A percentile compares a stretch with the other conserved stretches of the same genome.
These are phyloP conservation scores for Anolis carolinensis DNA, from an alignment of 2,113 vertebrate genomes.

Conservation along the genomic window DNA sequence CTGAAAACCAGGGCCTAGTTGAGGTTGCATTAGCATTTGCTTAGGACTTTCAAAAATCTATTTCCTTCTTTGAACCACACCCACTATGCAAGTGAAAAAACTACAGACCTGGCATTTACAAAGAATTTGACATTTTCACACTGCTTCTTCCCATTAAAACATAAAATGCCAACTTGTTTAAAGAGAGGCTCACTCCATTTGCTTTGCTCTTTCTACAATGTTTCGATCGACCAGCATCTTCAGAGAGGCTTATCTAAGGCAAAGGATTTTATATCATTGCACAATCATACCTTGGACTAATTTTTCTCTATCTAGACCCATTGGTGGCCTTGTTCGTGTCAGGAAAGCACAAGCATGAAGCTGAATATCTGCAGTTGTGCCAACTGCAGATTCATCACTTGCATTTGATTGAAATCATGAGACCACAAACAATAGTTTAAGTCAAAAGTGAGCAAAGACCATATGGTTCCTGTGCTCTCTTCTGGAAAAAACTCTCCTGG, in stretches of 20 bases:
- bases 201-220: slow-evolving; percentile 32
- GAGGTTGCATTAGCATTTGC: neutral
- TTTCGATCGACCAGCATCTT: slow-evolving; percentile 13
- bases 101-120: slow-evolving; percentile 48
- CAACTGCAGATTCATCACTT: neutral
- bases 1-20: slow-evolving; percentile 15
- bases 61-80: slow-evolving; percentile 32
- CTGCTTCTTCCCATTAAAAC: slow-evolving; percentile 44
- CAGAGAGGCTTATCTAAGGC: neutral
- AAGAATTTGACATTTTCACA: slow-evolving; percentile 68
- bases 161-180: slow-evolving; percentile 47
- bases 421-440: neutral
- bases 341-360: neutral
- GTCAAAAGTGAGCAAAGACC: too few species aligned
- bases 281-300: neutral
- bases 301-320: neutral
- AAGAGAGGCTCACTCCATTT: slow-evolving; percentile 32
- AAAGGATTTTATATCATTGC: neutral
- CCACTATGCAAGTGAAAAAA: neutral
- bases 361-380: too few species aligned
- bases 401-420: neutral
- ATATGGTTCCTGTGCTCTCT: too few species aligned
- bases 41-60: neutral
- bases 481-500: too few species aligned
- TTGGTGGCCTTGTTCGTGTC: neutral